These are phyloP conservation scores for Enteromius anoplus DNA, from an alignment of 2,797 vertebrate genomes.

Conservation along the genomic window DNA sequence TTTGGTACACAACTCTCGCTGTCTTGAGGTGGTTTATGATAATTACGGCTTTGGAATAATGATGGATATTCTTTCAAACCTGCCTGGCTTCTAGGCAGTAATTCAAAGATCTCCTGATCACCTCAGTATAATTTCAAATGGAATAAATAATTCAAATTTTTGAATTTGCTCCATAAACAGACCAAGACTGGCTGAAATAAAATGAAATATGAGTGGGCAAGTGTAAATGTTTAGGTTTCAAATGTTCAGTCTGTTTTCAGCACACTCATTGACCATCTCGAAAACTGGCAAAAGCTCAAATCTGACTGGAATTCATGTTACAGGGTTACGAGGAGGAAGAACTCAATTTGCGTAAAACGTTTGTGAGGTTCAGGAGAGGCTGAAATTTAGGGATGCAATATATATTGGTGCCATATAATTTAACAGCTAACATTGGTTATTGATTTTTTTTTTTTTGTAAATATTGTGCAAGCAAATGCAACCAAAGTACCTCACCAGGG, in stretches of 20 bases:
- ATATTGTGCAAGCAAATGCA: background rate
- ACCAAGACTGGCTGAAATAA: slow-evolving; percentile 10
- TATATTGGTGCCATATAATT: background rate
- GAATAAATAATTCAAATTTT: slow-evolving; percentile 54
- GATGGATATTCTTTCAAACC: background rate
- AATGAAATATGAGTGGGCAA: slow-evolving; percentile 21
- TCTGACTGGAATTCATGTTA: background rate
- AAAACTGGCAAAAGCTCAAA: background rate
- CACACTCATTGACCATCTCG: background rate
- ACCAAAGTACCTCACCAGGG: background rate
- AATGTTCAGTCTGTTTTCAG: background rate
- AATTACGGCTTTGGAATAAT: slow-evolving; percentile 3
- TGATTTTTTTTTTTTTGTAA: background rate
- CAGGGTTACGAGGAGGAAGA: background rate
- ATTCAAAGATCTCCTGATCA: slow-evolving; percentile 30
- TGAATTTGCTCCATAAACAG: slow-evolving; percentile 1
- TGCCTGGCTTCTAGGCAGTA: background rate
- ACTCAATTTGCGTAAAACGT: background rate
- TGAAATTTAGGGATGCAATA: background rate
- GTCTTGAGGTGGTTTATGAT: slow-evolving; percentile 25
- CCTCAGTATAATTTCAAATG: background rate
- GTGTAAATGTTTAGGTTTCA: slow-evolving; percentile 29
- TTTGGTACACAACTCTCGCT: background rate
- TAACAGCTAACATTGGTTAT: background rate
- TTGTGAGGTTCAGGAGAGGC: background rate